Conservation (phyloP, 2,797 vertebrate species). For the Myotis pilosus region DNA sequence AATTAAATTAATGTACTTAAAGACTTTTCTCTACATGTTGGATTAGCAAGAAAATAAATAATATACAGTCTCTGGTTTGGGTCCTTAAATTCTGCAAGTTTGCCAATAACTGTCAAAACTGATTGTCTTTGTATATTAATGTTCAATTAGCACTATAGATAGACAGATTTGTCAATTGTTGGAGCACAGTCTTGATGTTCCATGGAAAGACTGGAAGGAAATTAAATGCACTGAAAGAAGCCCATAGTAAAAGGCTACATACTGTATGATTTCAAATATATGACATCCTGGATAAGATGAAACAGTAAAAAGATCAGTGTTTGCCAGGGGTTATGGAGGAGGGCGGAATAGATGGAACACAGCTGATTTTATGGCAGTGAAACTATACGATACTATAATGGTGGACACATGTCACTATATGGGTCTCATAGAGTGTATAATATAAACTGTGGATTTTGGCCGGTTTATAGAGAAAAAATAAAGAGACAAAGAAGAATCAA, state of each 20-base stretch:
- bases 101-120: background rate
- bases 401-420: background rate
- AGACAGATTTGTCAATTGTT: background rate
- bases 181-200: background rate
- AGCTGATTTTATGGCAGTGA: background rate
- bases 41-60: constrained; percentile 4
- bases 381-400: background rate
- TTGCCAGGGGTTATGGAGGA: background rate
- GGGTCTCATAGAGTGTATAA: background rate
- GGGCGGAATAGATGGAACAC: background rate
- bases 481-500: background rate
- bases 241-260: background rate
- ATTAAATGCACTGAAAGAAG: background rate
- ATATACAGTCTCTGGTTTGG: background rate
- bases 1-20: background rate
- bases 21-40: background rate
- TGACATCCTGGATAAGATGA: constrained; percentile 4
- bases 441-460: background rate
- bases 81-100: background rate
- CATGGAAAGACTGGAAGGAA: background rate
- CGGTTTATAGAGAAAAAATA: background rate
- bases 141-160: background rate
- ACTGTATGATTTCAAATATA: background rate
- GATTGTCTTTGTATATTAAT: background rate
- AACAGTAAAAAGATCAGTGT: background rate